Conservation (phyloP, 2,888 invertebrate genomes). For the Nineta flava region DNA sequence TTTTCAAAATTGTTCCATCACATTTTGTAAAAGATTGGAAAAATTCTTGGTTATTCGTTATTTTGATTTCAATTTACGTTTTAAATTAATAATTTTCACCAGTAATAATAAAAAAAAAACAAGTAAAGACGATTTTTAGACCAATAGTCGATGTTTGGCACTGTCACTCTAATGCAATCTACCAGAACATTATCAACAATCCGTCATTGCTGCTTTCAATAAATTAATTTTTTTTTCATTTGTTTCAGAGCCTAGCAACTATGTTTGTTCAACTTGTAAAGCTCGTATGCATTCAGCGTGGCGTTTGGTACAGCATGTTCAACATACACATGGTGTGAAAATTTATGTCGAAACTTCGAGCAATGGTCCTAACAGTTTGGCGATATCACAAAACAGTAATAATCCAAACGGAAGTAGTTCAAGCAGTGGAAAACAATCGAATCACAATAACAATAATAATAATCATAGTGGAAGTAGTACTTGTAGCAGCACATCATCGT, state of each 20-base stretch:
- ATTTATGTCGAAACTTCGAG: slow-evolving; percentile 63
- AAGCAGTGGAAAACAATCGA: slow-evolving; percentile 14
- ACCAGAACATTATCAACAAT: not conserved
- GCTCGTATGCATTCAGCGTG: slow-evolving; percentile 86
- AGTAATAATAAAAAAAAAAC: no score
- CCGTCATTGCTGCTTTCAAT: no score
- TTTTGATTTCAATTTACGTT: no score
- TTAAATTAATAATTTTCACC: no score
- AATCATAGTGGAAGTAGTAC: slow-evolving; percentile 38
- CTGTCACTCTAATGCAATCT: no score
- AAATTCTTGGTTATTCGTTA: no score
- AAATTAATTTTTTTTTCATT: slow-evolving; percentile 13
- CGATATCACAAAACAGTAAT: slow-evolving; percentile 21
- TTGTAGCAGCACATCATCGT: slow-evolving; percentile 32
- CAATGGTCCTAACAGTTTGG: slow-evolving; percentile 8
- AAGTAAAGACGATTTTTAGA: no score
- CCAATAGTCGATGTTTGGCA: no score
- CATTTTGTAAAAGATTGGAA: no score
- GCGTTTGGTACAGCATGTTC: slow-evolving; percentile 88
- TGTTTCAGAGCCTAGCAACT: slow-evolving; percentile 82
- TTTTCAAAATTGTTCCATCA: no score
- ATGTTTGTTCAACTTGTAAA: slow-evolving; percentile 89
- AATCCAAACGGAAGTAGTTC: slow-evolving; percentile 19
- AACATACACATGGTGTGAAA: slow-evolving; percentile 84
- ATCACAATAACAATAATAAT: slow-evolving; percentile 28